phyloP scores from a whole-genome alignment of 2,888 invertebrate species.

The Stenodera caucasica region DNA sequence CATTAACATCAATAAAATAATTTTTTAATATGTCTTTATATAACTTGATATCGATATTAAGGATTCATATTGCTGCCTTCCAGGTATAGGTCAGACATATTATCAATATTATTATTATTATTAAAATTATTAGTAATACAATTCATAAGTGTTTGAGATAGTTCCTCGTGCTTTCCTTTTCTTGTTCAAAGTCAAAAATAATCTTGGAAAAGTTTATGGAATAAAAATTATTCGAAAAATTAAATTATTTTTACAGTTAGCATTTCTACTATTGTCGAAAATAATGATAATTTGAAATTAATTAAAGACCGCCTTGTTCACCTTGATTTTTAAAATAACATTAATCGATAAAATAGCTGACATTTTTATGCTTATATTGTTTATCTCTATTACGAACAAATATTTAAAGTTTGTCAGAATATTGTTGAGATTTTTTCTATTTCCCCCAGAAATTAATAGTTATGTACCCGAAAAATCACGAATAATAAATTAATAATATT shows the following conservation, averaged over 20 bases:
- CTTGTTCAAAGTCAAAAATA: neutral
- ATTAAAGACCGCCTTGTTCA: slow-evolving; percentile 23
- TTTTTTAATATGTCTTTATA: neutral
- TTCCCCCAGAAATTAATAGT: neutral
- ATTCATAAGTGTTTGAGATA: no score
- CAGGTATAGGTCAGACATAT: slow-evolving; percentile 2
- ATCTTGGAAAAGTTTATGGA: no score
- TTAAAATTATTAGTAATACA: neutral
- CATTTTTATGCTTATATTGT: slow-evolving; percentile 38
- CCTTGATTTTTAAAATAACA: slow-evolving; percentile 30
- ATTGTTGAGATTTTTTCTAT: neutral
- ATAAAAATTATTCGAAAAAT: no score
- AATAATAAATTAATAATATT: neutral
- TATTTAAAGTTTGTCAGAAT: neutral
- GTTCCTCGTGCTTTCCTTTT: neutral
- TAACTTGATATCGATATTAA: neutral
- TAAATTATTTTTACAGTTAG: no score
- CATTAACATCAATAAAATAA: neutral
- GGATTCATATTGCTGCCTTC: slow-evolving; percentile 2
- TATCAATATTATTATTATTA: no score
- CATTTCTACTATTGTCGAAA: slow-evolving; percentile 2
- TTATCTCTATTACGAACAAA: neutral
- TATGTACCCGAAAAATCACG: neutral
- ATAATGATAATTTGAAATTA: slow-evolving; percentile 18
- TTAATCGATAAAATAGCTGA: slow-evolving; percentile 35